Conservation (phyloP, 2,113 vertebrate genomes). For the Halichoerus grypus region DNA sequence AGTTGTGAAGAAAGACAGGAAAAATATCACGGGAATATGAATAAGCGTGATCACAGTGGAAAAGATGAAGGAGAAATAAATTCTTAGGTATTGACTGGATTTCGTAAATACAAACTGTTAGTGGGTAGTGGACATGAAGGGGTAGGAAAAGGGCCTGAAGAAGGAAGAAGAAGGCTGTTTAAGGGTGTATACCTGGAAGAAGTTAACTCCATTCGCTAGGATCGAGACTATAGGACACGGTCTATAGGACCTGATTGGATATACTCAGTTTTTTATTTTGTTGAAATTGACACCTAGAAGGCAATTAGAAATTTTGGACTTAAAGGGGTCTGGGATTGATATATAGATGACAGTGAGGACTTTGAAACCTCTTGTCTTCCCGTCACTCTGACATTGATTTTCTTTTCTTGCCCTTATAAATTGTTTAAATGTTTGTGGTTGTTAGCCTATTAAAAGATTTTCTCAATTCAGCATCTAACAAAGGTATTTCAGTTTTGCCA, state of each 20-base stretch:
- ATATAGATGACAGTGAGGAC: background rate
- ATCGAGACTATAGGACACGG: background rate
- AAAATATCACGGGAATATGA: background rate
- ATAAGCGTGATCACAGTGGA: background rate
- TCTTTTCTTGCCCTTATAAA: background rate
- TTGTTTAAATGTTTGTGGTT: background rate
- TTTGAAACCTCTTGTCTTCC: background rate
- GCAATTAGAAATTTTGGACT: background rate
- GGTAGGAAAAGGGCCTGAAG: background rate
- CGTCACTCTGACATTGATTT: background rate
- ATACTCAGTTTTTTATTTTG: background rate
- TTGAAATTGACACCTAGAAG: background rate
- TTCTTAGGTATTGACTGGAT: background rate
- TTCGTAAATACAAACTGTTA: background rate
- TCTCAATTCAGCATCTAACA: background rate
- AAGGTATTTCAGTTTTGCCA: background rate
- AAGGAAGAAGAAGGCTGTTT: background rate
- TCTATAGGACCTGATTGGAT: background rate
- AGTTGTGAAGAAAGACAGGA: background rate
- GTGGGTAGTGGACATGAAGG: fast-evolving
- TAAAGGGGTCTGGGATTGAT: background rate
- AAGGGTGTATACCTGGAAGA: background rate
- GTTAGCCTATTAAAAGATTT: background rate
- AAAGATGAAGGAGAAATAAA: background rate
- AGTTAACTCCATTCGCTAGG: background rate